Percentiles rank a stretch among this genome's conserved stretches.
Evolutionary conservation across 2,888 invertebrate genomes (phyloP).

Genomic region (Pseudococcus longispinus): DNA sequence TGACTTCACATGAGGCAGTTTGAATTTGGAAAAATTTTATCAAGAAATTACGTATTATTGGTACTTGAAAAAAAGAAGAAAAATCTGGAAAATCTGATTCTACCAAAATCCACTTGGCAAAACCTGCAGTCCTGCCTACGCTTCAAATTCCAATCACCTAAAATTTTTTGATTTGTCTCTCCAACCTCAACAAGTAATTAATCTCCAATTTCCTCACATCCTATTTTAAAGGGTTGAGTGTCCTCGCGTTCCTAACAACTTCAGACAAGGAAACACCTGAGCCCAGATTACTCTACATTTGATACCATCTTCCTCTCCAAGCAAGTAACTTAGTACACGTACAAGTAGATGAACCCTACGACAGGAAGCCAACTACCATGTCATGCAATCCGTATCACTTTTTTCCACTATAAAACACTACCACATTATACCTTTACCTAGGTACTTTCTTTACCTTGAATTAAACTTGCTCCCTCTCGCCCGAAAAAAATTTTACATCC

Average conservation of each 20-base stretch:
- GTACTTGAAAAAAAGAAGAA: too few species aligned
- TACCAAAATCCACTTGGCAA: too few species aligned
- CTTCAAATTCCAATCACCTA: too few species aligned
- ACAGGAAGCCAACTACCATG: not conserved
- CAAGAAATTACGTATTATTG: too few species aligned
- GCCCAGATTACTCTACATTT: not conserved
- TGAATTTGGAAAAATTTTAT: too few species aligned
- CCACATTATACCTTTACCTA: too few species aligned
- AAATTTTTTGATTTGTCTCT: too few species aligned
- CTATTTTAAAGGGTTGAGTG: not conserved
- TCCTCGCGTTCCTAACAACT: not conserved
- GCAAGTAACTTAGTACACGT: not conserved
- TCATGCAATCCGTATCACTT: not conserved
- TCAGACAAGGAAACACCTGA: not conserved
- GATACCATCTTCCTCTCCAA: not conserved
- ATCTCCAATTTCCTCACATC: not conserved
- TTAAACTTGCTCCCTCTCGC: too few species aligned
- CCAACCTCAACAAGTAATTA: not conserved
- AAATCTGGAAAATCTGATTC: too few species aligned
- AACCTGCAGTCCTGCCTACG: too few species aligned
- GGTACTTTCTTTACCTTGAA: slow-evolving; percentile 29
- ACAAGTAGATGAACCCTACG: not conserved
- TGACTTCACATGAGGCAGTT: too few species aligned
- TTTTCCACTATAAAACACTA: not conserved
- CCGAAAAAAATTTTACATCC: not conserved